A percentile compares a stretch with the other conserved stretches of the same genome.
phyloP scores from a whole-genome alignment of 23 tunicate genomes.

The Phallusia fumigata region DNA sequence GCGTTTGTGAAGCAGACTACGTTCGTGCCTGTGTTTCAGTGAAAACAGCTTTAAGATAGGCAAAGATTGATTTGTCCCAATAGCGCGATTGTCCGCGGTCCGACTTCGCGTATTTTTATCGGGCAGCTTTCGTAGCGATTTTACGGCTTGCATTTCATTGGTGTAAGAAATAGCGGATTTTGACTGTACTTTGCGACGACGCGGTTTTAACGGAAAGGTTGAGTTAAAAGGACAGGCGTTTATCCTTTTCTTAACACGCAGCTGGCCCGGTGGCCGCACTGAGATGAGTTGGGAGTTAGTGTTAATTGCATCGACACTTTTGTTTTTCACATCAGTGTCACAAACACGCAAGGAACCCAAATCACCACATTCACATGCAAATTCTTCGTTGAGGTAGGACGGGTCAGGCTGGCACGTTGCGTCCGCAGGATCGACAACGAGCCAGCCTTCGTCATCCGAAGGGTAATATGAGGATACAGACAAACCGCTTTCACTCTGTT shows the following conservation, averaged over 20 bases:
- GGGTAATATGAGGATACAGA: constrained; percentile 37
- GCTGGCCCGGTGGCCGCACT: not conserved
- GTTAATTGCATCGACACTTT: not conserved
- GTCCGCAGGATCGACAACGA: not conserved
- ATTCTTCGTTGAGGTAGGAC: not conserved
- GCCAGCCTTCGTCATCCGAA: constrained; percentile 3
- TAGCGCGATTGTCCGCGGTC: not conserved
- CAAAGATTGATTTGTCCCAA: not conserved
- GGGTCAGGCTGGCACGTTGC: not conserved
- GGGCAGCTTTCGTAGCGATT: not conserved
- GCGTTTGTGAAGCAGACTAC: constrained; percentile 25
- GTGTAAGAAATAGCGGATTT: not conserved
- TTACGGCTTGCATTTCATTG: not conserved
- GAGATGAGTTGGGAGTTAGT: not conserved
- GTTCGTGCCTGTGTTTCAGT: constrained; percentile 54
- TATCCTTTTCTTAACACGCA: not conserved
- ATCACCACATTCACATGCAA: constrained; percentile 5
- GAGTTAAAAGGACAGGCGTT: not conserved
- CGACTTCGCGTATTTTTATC: not conserved
- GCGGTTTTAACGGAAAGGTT: not conserved
- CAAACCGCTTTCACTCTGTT: constrained; percentile 65
- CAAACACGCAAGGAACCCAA: constrained; percentile 11
- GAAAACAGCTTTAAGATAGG: constrained; percentile 35
- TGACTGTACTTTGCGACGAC: not conserved
- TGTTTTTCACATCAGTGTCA: constrained; percentile 2